Base-by-base conservation (phyloP, 2,888 invertebrate species). In the Drosophila merina region DNA sequence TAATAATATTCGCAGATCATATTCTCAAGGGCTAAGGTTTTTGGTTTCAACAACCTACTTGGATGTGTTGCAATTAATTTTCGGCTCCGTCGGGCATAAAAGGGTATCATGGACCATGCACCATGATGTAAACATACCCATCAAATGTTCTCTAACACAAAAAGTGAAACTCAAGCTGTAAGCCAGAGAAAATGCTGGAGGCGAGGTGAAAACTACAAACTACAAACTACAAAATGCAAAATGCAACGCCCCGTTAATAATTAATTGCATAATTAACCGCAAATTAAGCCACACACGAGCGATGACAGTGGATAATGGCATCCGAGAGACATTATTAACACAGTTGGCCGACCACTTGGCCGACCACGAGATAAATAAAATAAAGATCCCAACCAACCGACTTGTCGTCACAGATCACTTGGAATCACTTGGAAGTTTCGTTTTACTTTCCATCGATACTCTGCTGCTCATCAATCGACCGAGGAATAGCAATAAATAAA, bases 201-300 rank as follows among this genome's bases (percentile, higher is more conserved):
- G 72, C 72, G 59, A 76, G 67, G 69, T 20, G 20, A 67, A 62
- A 26, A 14, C 0, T 28, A 28, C 28, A 28, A 28, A 28, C 3
- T 28, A 40, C 30, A 70, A 50, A 45, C 9, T 30, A 26, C n/a
- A 47, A 14, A 31, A 33, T 26, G 63, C 49, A 56, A 62, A 49
- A 76, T 76, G 78, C 86, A 80, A 44, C 60, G 70, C 76, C 50
- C 75, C 77, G 79, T 86, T 78, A 86, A 88, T 88, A 87, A 88
- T 86, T 79, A 86, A 84, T 88, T 88, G 73, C 76, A 89, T 77
- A 87, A 89, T 86, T 83, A 84, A 88, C 86, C 86, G 75, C 86
- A 84, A 83, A 83, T 88, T 83, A 85, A 80, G 58, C 63, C 58
- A 86, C 73, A 86, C 83, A 69, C 74, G 74, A 78, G 56, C 79